phyloP scores from a whole-genome alignment of 1,140 invertebrate genomes.

The Caenorhabditis brenneri region DNA sequence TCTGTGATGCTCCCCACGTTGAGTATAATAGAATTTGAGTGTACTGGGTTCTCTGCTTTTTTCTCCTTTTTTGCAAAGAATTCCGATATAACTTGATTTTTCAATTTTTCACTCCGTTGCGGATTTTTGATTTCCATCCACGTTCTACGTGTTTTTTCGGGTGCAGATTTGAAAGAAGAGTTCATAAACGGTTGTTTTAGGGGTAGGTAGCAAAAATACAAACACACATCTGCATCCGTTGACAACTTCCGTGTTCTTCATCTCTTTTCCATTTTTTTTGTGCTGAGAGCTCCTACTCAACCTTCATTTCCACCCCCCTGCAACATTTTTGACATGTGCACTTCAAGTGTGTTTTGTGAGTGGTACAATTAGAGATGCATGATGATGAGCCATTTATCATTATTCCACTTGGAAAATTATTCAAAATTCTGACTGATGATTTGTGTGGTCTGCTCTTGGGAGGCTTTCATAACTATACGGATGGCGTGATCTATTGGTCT shows the following conservation, averaged over 20 bases:
- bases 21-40: not conserved
- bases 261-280: constrained; percentile 2
- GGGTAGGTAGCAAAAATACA: not conserved
- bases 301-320: not conserved
- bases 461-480: too few relatives aligned
- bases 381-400: constrained; percentile 6
- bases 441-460: not conserved
- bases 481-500: too few relatives aligned
- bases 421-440: not conserved
- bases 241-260: constrained; percentile 7
- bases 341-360: constrained; percentile 19
- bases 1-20: not conserved
- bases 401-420: not conserved
- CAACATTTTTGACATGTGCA: constrained; percentile 32
- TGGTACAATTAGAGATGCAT: not conserved
- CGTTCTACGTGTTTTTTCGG: too few relatives aligned
- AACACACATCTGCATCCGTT: not conserved
- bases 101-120: not conserved
- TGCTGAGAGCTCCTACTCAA: not conserved
- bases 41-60: not conserved
- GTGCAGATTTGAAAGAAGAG: too few relatives aligned
- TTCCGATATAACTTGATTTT: constrained; percentile 4
- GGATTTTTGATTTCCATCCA: not conserved
- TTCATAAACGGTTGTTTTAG: not conserved
- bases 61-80: not conserved